Percentiles rank a stretch among this genome's conserved stretches.
Evolutionary conservation across 2,797 vertebrate genomes (phyloP).

Genomic region (Etheostoma nigrum): DNA sequence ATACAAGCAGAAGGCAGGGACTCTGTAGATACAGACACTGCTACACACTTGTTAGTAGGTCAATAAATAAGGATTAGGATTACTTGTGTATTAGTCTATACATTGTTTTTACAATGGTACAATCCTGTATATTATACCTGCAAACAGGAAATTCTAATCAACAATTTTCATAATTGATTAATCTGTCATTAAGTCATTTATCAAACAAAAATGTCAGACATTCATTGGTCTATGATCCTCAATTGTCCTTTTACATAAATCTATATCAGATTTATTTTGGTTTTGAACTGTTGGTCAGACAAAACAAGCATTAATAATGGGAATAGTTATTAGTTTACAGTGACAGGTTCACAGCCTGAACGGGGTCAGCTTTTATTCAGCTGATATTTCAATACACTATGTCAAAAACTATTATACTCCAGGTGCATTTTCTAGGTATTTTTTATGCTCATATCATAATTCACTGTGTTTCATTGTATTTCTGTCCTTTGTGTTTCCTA

Average conservation of each 20-base stretch:
- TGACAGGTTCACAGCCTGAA: not conserved
- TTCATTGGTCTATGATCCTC: too few relatives aligned
- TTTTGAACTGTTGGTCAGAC: not conserved
- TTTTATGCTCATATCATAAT: not conserved
- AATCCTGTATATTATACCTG: too few relatives aligned
- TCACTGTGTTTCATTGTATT: constrained; percentile 29
- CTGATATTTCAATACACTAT: not conserved
- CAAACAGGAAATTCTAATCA: not conserved
- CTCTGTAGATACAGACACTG: too few relatives aligned
- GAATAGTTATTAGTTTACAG: not conserved
- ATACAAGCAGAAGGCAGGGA: too few relatives aligned
- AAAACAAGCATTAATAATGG: not conserved
- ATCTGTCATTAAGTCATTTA: not conserved
- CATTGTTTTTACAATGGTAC: too few relatives aligned
- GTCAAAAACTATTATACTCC: not conserved
- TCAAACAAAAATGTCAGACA: too few relatives aligned
- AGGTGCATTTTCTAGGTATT: not conserved
- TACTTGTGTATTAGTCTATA: too few relatives aligned
- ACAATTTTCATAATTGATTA: not conserved
- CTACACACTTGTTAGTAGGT: too few relatives aligned
- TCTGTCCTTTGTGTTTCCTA: constrained; percentile 55
- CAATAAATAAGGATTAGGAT: too few relatives aligned
- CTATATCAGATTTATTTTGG: too few relatives aligned
- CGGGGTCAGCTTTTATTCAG: not conserved
- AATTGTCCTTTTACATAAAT: too few relatives aligned